Conservation (phyloP, 2,113 vertebrate species). For the Oreochromis niloticus region DNA sequence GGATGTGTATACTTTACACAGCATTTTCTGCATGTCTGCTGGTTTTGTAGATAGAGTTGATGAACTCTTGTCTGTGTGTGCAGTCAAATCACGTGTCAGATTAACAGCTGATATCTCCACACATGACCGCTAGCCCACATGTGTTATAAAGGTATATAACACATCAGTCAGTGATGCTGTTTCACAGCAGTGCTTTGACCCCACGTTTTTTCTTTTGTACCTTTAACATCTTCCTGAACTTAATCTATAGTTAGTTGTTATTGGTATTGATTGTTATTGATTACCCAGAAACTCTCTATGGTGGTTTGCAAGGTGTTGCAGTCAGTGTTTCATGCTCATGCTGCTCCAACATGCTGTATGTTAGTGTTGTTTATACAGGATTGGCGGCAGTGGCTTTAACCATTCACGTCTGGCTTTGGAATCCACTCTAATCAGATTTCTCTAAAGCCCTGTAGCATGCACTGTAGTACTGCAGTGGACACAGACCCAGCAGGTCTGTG, state of each 20-base stretch:
- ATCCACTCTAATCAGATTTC: not conserved
- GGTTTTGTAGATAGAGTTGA: not conserved
- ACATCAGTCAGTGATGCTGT: not conserved
- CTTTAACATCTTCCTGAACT: not conserved
- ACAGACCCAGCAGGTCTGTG: not conserved
- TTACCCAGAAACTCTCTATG: not conserved
- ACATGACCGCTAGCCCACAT: not conserved
- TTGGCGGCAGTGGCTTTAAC: not conserved
- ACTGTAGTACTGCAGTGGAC: not conserved
- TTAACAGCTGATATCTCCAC: not conserved
- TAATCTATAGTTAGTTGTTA: not conserved
- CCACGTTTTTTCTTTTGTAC: not conserved
- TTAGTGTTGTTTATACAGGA: not conserved
- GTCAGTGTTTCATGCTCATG: not conserved
- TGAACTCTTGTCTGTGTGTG: not conserved
- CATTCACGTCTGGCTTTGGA: not conserved
- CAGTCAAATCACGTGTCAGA: not conserved
- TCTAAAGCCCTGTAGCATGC: not conserved
- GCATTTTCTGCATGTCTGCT: not conserved
- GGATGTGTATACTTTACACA: not conserved
- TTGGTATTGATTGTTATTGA: not conserved
- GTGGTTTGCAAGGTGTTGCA: not conserved
- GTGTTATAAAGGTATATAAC: not conserved
- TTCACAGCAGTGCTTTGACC: conserved; percentile 23
- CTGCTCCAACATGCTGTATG: not conserved